These are phyloP conservation scores for Napeogenes sylphis DNA, from an alignment of 2,888 invertebrate species.

Conservation along the genomic window DNA sequence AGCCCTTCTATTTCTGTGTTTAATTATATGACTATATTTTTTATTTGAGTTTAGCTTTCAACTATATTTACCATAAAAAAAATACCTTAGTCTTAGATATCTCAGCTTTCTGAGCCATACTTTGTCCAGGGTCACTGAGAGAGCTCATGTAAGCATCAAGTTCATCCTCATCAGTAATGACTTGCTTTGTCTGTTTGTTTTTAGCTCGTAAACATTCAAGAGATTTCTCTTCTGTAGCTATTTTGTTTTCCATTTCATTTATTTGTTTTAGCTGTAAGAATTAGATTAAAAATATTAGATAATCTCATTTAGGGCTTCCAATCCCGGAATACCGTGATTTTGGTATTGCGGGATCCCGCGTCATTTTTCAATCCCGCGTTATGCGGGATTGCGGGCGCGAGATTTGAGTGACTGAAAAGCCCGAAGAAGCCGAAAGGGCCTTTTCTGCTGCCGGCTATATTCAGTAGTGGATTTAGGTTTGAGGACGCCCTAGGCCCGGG, in stretches of 20 bases:
- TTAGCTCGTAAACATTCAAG: constrained; percentile 53
- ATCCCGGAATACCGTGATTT: too few relatives aligned
- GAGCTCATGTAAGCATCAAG: constrained; percentile 90
- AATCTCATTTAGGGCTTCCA: background rate
- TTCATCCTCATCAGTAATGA: constrained; percentile 79
- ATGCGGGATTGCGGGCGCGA: too few relatives aligned
- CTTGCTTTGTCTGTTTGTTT: constrained; percentile 37
- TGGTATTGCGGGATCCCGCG: too few relatives aligned
- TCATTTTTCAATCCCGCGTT: too few relatives aligned
- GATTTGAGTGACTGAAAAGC: too few relatives aligned
- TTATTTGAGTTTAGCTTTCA: too few relatives aligned
- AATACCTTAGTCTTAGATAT: constrained; percentile 73
- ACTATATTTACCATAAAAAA: background rate
- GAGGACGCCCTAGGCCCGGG: too few relatives aligned
- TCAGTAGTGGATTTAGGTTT: too few relatives aligned
- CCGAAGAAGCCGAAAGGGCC: too few relatives aligned
- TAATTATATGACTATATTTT: too few relatives aligned
- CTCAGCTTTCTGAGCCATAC: constrained; percentile 80
- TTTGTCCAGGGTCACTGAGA: constrained; percentile 76
- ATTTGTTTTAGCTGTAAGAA: constrained; percentile 80
- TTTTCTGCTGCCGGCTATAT: too few relatives aligned
- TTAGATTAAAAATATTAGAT: background rate
- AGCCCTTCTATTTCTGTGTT: too few relatives aligned
- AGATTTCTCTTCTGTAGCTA: constrained; percentile 57
- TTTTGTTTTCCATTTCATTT: constrained; percentile 75